phyloP scores from a whole-genome alignment of 2,888 invertebrate species.

The Odontothrips loti region DNA sequence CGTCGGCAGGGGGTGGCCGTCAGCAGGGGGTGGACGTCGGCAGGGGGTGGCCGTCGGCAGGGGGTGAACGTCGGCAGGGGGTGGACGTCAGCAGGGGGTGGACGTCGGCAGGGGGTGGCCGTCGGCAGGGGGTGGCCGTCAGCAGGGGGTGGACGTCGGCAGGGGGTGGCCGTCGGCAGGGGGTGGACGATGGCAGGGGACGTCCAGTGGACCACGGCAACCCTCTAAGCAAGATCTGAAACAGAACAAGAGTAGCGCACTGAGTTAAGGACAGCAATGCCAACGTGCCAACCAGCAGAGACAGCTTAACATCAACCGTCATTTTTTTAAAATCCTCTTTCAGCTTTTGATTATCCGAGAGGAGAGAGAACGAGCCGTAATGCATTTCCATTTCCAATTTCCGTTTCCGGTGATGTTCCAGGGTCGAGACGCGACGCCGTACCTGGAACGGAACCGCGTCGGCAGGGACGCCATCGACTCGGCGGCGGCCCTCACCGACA shows the following conservation, averaged over 20 bases:
- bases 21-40: not conserved
- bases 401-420: conserved; percentile 46
- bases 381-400: too few species aligned
- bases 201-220: not conserved
- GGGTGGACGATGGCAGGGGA: not conserved
- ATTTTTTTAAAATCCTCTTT: too few species aligned
- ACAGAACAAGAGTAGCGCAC: not conserved
- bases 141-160: too few species aligned
- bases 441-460: conserved; percentile 87
- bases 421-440: conserved; percentile 93
- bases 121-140: not conserved
- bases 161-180: not conserved
- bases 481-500: conserved; percentile 89
- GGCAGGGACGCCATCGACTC: conserved; percentile 92
- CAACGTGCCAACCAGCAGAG: too few species aligned
- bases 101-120: not conserved
- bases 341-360: too few species aligned
- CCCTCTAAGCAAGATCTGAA: not conserved
- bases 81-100: not conserved
- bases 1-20: not conserved
- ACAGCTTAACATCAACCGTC: too few species aligned
- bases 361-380: too few species aligned
- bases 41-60: not conserved
- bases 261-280: too few species aligned
- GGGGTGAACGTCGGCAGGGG: not conserved